These are phyloP conservation scores for Campylomormyrus numenius DNA, from an alignment of 2,113 vertebrate species.

Conservation along the genomic window DNA sequence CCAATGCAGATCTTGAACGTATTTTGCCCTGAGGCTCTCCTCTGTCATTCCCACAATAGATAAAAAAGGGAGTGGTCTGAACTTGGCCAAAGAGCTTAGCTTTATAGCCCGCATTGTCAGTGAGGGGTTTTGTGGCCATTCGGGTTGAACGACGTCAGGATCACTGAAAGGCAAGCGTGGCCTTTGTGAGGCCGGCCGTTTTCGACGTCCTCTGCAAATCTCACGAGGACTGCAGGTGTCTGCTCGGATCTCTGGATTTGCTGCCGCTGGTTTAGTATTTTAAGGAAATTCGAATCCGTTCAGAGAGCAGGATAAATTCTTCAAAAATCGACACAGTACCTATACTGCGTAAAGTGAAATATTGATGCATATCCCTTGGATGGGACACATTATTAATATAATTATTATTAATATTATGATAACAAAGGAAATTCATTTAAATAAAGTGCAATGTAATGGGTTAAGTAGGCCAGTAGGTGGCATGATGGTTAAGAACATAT, in stretches of 20 bases:
- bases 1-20: slow-evolving; percentile 36
- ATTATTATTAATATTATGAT: background rate
- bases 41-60: slow-evolving; percentile 34
- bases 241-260: background rate
- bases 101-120: slow-evolving; percentile 26
- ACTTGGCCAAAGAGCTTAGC: background rate
- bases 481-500: background rate
- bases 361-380: background rate
- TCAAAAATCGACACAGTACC: too few species aligned
- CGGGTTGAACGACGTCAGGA: background rate
- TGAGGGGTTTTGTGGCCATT: slow-evolving; percentile 15
- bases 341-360: background rate
- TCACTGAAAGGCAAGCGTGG: background rate
- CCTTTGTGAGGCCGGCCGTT: background rate
- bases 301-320: background rate
- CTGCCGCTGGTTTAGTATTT: background rate
- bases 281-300: background rate
- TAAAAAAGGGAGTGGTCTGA: background rate
- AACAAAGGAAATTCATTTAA: background rate
- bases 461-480: background rate
- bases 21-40: slow-evolving; percentile 32
- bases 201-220: background rate
- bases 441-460: background rate
- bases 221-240: background rate
- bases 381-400: background rate